Evolutionary conservation across 2,113 vertebrate genomes (phyloP), one percentile per base, ranked within the genome.

Genomic region (Buteo buteo): DNA sequence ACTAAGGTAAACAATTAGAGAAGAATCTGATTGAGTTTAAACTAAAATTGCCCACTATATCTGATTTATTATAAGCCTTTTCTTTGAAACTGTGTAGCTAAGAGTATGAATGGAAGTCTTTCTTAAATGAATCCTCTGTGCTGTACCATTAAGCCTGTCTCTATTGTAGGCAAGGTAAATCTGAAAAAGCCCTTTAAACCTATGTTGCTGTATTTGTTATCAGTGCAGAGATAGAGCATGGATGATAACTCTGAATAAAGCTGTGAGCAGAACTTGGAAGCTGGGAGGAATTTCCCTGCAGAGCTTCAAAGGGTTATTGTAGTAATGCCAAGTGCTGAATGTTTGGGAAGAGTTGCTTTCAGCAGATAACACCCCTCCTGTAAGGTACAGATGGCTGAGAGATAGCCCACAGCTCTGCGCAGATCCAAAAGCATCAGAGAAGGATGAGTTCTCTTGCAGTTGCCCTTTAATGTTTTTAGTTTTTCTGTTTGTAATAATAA

Each of bases 361-460:
- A 79, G 65, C 61, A 91, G 91, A 76, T 91, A 96, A 87, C 47
- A 59, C 10, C 31, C 16, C 52, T 81, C 47, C 59, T 79, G 52
- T 22, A 94, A 89, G 73, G 14, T 76, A 34, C 77, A 95, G 86
- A 95, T 93, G 89, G 64, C 61, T 84, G 61, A 79, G n/a, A 85
- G 69, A 79, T 4, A 92, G 54, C 54, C 54, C 71, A 65, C 71
- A 81, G 69, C 57, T 82, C 77, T 61, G 36, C 36, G 55, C 42
- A 94, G 61, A 84, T 84, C 55, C 57, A 34, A 69, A 95, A 89
- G 16, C 40, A 55, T 84, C 57, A 44, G 81, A 80, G 61, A 80
- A 10, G 8, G 9, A 50, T 55, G 42, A 52, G 45, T 89, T 71
- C 28, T 89, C 59, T 78, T 77, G 36, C 76, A 73, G 29, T 91